Percentiles rank a stretch among this genome's conserved stretches.
Conservation (phyloP, 2,888 invertebrate species). For the Crocallis elinguaria region DNA sequence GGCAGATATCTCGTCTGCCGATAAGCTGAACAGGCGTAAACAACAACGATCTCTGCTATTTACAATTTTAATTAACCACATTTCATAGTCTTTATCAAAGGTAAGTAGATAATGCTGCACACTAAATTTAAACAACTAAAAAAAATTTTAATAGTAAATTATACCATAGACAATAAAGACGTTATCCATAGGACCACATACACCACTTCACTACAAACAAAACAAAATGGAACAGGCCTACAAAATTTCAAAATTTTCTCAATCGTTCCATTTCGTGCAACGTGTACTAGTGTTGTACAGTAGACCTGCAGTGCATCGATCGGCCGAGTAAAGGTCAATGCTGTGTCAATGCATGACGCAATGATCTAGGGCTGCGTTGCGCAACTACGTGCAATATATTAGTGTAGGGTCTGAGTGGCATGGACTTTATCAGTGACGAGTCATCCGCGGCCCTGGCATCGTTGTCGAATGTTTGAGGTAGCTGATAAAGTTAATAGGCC, state of each 20-base stretch:
- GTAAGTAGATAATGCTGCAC: too few relatives aligned
- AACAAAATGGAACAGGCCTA: background rate
- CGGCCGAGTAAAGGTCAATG: constrained; percentile 69
- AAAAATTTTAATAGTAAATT: too few relatives aligned
- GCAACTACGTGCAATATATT: constrained; percentile 19
- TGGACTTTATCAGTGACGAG: constrained; percentile 16
- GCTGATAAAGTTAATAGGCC: constrained; percentile 12
- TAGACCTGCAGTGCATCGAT: constrained; percentile 62
- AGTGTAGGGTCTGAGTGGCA: background rate
- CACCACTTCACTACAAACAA: background rate
- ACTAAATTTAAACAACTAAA: too few relatives aligned
- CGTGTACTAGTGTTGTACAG: background rate
- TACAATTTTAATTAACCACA: background rate
- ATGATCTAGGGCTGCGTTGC: constrained; percentile 11
- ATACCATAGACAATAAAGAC: too few relatives aligned
- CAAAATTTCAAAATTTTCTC: background rate
- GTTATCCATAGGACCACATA: too few relatives aligned
- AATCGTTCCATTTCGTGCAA: constrained; percentile 1
- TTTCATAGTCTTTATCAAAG: too few relatives aligned
- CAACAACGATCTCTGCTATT: constrained; percentile 1
- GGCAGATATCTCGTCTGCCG: constrained; percentile 1
- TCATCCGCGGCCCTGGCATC: constrained; percentile 15
- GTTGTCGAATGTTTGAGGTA: constrained; percentile 5
- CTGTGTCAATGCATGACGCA: constrained; percentile 51
- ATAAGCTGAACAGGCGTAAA: constrained; percentile 11